Conservation (phyloP, 2,797 vertebrate species). For the Amniataba percoides region DNA sequence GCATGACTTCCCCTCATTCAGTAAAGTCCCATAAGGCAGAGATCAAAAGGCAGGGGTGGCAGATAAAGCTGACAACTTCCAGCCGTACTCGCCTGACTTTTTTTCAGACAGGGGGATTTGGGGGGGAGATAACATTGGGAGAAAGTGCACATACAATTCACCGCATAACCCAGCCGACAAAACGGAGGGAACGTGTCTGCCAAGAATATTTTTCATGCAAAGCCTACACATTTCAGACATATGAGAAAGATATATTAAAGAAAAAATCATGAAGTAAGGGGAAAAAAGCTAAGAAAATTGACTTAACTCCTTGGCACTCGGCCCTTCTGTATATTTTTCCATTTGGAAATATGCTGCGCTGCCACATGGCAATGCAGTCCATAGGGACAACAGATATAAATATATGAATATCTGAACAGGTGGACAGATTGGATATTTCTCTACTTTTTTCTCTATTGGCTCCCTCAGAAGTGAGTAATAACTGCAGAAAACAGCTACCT, state of each 20-base stretch:
- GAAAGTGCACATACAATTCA: slow-evolving; percentile 28
- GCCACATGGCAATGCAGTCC: slow-evolving; percentile 28
- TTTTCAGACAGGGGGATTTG: slow-evolving; percentile 21
- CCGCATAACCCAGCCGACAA: slow-evolving; percentile 4
- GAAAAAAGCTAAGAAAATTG: neutral
- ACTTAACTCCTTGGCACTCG: neutral
- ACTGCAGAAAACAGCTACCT: slow-evolving; percentile 4
- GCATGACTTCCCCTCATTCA: slow-evolving; percentile 49
- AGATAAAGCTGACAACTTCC: slow-evolving; percentile 72
- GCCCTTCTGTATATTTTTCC: slow-evolving; percentile 31
- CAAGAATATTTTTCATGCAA: slow-evolving; percentile 48
- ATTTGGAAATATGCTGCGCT: slow-evolving; percentile 29
- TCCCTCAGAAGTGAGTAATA: slow-evolving; percentile 37
- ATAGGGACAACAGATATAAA: slow-evolving; percentile 43
- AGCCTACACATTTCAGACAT: slow-evolving; percentile 38
- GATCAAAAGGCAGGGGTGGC: slow-evolving; percentile 56
- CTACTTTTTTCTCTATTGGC: slow-evolving; percentile 26
- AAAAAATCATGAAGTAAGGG: neutral
- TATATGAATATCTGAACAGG: slow-evolving; percentile 60
- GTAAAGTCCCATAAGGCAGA: slow-evolving; percentile 56
- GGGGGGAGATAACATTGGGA: slow-evolving; percentile 47
- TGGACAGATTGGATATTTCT: slow-evolving; percentile 42
- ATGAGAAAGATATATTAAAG: neutral
- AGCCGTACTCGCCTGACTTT: slow-evolving; percentile 42
- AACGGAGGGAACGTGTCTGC: slow-evolving; percentile 30